Base-by-base conservation (phyloP, 2,888 invertebrate genomes). In the Lochmaea capreae region DNA sequence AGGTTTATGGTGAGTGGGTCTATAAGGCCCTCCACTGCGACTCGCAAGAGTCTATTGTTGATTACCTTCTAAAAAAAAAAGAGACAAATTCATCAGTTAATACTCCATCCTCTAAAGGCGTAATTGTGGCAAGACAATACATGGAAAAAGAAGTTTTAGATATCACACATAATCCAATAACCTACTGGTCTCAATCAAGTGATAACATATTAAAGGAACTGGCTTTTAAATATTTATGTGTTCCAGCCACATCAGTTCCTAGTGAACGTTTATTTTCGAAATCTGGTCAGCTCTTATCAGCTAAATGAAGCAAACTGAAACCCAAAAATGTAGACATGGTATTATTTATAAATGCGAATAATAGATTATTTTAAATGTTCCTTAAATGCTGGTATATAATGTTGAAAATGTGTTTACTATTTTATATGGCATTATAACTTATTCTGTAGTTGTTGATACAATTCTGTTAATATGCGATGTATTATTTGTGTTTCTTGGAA, bases 311-410 rank as follows among this genome's bases (percentile, higher is more conserved):
- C 54, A 65, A 43, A 22, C 43, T 71, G 11, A 71, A 65, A 26
- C 63, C 65, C 14, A 71, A 71, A 58, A 71, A 71, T 65, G 65
- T 71, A 18, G 52, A 63, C 52, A 49, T 22, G 49, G 12, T 70
- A 42, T 62, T 54, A 49, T 70, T 70, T 70, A 42, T 69, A 18
- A 49, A 49, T 16, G 57, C 61, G 4, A 69, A 69, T 69, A 61
- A 61, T 49, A 49, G 3, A 49, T 49, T 49, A 49, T 49, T 49
- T n/a, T 6, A 49, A 49, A 49, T 49, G n/a, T 49, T 49, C 49
- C n/a, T 49, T 49, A 49, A 49, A 49, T 49, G 49, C 49, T 49
- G 49, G 49, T 49, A 49, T 49, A n/a, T n/a, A n/a, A n/a, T n/a
- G n/a, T n/a, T n/a, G n/a, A n/a, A n/a, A n/a, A n/a, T n/a, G n/a